phyloP scores from a whole-genome alignment of 2,797 vertebrate species.

The Bradypodion ventrale region DNA sequence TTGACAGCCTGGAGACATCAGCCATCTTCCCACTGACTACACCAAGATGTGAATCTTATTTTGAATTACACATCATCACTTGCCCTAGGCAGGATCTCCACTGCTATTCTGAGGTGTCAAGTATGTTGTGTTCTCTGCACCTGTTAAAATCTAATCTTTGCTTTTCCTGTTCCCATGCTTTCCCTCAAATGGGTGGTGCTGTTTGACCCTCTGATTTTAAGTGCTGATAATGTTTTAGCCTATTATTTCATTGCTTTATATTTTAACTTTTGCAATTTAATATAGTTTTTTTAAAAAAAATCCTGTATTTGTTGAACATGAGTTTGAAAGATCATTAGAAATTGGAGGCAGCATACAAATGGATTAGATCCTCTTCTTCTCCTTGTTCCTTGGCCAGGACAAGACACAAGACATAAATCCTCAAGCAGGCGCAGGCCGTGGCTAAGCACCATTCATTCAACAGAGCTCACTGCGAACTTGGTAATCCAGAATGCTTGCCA shows the following conservation, averaged over 20 bases:
- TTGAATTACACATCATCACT: background rate
- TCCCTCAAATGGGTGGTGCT: background rate
- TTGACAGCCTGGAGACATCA: background rate
- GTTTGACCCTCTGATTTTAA: background rate
- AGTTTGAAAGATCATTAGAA: background rate
- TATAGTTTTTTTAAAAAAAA: background rate
- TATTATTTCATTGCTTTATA: background rate
- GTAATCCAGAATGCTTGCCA: constrained; percentile 25
- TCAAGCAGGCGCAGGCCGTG: constrained; percentile 9
- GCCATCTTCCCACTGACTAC: background rate
- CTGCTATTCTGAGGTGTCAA: background rate
- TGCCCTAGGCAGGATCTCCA: background rate
- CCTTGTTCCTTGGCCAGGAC: background rate
- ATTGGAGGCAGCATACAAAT: background rate
- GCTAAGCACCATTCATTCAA: constrained; percentile 30
- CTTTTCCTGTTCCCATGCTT: no score
- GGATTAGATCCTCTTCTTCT: no score
- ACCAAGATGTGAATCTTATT: background rate
- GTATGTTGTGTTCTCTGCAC: background rate
- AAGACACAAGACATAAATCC: background rate
- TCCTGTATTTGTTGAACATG: background rate
- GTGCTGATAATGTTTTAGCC: background rate
- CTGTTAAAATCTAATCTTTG: background rate
- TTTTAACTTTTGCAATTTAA: background rate
- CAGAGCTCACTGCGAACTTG: constrained; percentile 10